phyloP scores from a whole-genome alignment of 2,113 vertebrate species.

The Mormyrus iriodes region DNA sequence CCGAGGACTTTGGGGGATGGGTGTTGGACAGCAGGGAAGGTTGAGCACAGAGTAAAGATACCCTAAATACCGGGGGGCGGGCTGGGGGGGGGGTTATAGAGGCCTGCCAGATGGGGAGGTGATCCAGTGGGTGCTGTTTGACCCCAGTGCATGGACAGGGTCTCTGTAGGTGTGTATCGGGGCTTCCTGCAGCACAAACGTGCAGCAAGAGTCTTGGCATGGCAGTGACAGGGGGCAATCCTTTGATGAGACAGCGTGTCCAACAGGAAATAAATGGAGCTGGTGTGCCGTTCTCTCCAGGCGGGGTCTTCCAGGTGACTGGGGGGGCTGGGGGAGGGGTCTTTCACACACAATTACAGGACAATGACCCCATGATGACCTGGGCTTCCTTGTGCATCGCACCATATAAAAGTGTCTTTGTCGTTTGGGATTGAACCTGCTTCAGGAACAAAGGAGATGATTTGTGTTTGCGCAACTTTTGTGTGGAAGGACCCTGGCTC shows the following conservation, averaged over 20 bases:
- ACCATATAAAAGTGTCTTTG: neutral
- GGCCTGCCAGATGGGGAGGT: neutral
- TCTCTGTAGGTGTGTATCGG: neutral
- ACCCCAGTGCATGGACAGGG: neutral
- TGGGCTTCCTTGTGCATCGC: neutral
- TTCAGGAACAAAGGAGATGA: neutral
- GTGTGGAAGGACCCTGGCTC: neutral
- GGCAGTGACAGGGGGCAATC: neutral
- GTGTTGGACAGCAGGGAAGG: neutral
- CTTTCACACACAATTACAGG: neutral
- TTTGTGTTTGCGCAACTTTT: neutral
- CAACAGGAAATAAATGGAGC: neutral
- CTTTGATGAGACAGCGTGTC: neutral
- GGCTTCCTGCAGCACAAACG: neutral
- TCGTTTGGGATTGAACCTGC: neutral
- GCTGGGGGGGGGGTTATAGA: neutral
- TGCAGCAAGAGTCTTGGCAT: neutral
- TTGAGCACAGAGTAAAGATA: neutral
- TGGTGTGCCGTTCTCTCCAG: neutral
- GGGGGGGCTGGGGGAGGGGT: neutral
- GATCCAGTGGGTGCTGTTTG: neutral
- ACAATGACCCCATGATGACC: neutral
- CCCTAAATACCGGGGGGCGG: too few species aligned
- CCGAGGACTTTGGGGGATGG: neutral
- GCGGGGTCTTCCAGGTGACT: neutral